Evolutionary conservation across 2,888 invertebrate genomes (phyloP).

Genomic region (Drosophila helvetica): DNA sequence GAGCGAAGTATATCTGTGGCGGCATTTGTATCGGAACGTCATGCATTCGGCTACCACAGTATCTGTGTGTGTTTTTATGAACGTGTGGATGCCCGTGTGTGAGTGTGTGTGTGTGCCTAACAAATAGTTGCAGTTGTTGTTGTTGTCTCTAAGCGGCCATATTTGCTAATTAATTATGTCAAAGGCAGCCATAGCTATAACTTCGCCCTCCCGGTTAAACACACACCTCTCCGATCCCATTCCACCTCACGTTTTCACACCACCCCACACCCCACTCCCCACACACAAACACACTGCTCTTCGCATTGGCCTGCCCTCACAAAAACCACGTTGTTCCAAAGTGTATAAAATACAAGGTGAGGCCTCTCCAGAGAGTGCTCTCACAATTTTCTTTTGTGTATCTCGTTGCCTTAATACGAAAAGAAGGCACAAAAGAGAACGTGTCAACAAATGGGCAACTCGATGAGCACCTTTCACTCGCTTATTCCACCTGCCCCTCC

Average conservation of each 20-base stretch:
- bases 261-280: background rate
- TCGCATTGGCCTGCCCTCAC: background rate
- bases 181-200: constrained; percentile 29
- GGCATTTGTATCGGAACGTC: background rate
- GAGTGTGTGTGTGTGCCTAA: background rate
- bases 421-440: background rate
- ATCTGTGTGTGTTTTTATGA: background rate
- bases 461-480: background rate
- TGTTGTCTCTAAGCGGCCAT: constrained; percentile 17
- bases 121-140: constrained; percentile 14
- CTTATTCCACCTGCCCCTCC: background rate
- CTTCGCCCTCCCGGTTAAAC: background rate
- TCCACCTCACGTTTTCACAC: constrained; percentile 26
- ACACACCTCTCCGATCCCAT: background rate
- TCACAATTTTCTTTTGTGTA: background rate
- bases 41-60: background rate
- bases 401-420: too few species aligned
- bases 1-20: constrained; percentile 32
- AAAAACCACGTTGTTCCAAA: constrained; percentile 8
- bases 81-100: background rate
- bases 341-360: background rate
- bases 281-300: constrained; percentile 8
- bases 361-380: background rate
- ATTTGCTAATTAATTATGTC: constrained; percentile 69
- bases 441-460: background rate